Evolutionary conservation across 2,888 invertebrate species (phyloP).

Genomic region (Rotaria macrura): DNA sequence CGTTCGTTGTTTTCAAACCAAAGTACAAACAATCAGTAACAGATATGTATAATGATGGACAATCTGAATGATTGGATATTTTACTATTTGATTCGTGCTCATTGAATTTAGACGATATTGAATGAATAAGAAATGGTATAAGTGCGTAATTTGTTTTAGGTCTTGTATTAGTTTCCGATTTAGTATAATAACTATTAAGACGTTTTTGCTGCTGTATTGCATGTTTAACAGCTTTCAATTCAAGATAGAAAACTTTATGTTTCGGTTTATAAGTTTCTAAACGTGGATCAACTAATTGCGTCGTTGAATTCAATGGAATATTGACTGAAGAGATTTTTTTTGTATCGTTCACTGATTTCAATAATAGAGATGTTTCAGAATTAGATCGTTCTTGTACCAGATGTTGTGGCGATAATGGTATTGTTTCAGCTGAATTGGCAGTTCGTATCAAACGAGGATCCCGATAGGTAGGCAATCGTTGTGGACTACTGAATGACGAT

Average conservation of each 20-base stretch:
- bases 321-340: not conserved
- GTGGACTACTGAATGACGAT: not conserved
- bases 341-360: not conserved
- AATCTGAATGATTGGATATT: not conserved
- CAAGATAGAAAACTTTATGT: not conserved
- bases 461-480: not conserved
- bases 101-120: not conserved
- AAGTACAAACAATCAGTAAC: not conserved
- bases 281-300: not conserved
- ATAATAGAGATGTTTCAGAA: not conserved
- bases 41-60: not conserved
- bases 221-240: not conserved
- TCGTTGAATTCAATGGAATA: not conserved
- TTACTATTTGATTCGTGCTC: not conserved
- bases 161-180: not conserved
- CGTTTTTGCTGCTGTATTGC: not conserved
- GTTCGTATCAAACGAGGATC: not conserved
- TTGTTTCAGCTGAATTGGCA: not conserved
- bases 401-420: not conserved
- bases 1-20: not conserved
- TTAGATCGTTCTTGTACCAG: not conserved
- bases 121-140: not conserved
- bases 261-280: not conserved
- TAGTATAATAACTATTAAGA: not conserved
- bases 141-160: not conserved